Percentiles rank a stretch among this genome's conserved stretches.
Evolutionary conservation across 2,888 invertebrate genomes (phyloP).

Genomic region (Platycheirus albimanus): DNA sequence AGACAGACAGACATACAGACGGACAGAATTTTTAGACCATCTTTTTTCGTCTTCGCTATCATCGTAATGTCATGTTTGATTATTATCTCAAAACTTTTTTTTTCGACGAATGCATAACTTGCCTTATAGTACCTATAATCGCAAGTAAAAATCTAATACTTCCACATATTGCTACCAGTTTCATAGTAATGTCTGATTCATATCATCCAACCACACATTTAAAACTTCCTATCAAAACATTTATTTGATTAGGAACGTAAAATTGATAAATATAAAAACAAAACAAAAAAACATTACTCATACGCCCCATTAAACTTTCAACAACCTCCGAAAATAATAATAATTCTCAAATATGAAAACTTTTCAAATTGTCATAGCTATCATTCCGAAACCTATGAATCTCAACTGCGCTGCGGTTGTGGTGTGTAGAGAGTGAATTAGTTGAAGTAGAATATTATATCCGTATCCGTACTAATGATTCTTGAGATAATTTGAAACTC

Average conservation of each 20-base stretch:
- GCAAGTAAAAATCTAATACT: too few relatives aligned
- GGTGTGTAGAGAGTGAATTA: conserved; percentile 37
- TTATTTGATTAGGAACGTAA: neutral
- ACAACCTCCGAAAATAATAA: conserved; percentile 8
- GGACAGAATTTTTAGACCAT: too few relatives aligned
- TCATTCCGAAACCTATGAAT: conserved; percentile 24
- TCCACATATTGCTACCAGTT: too few relatives aligned
- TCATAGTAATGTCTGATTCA: too few relatives aligned
- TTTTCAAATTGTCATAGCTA: conserved; percentile 46
- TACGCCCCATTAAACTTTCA: conserved; percentile 32
- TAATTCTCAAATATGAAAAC: conserved; percentile 33
- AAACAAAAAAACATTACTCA: conserved; percentile 19
- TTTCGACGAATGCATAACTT: too few relatives aligned
- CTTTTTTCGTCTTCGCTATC: too few relatives aligned
- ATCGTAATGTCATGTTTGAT: too few relatives aligned
- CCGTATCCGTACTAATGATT: conserved; percentile 52
- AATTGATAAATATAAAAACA: neutral
- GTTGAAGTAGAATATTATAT: conserved; percentile 39
- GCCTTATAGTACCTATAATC: too few relatives aligned
- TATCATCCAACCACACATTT: neutral
- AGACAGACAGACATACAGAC: too few relatives aligned
- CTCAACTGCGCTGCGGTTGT: too few relatives aligned
- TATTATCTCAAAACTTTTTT: too few relatives aligned
- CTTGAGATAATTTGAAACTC: conserved; percentile 55
- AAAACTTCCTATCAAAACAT: neutral